A percentile compares a stretch with the other conserved stretches of the same genome.
Evolutionary conservation across 2,888 invertebrate species (phyloP).

Genomic region (Napeogenes sylphis): DNA sequence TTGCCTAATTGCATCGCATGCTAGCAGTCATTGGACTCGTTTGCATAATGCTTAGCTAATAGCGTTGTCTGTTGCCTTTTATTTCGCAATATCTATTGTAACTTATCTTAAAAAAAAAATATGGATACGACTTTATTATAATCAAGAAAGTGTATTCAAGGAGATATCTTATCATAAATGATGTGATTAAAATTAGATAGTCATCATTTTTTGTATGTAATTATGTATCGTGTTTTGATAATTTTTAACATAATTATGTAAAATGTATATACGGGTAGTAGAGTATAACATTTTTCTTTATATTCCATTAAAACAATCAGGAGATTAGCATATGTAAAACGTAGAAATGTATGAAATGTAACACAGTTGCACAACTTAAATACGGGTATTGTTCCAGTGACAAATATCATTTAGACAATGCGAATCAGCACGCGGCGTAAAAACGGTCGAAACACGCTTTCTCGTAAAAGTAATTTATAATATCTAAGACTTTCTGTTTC

Average conservation of each 20-base stretch:
- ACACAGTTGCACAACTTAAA: conserved; percentile 5
- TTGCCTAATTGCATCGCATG: conserved; percentile 11
- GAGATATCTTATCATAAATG: too few species aligned
- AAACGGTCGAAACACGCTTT: conserved; percentile 38
- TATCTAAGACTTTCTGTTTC: conserved; percentile 41
- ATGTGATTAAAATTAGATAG: too few species aligned
- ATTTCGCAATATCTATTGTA: background rate
- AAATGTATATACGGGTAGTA: too few species aligned
- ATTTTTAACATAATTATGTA: too few species aligned
- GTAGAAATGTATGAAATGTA: too few species aligned
- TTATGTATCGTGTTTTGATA: too few species aligned
- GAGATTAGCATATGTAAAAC: too few species aligned
- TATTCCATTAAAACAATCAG: too few species aligned
- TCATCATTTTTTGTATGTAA: too few species aligned
- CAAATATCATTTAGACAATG: conserved; percentile 25
- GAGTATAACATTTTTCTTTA: too few species aligned
- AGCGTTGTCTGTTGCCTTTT: background rate
- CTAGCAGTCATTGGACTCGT: conserved; percentile 2
- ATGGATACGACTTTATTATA: too few species aligned
- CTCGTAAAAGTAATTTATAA: conserved; percentile 42
- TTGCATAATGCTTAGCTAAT: conserved; percentile 1
- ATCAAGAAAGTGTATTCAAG: too few species aligned
- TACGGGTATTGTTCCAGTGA: conserved; percentile 19
- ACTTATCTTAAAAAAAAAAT: background rate
- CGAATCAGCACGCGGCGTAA: conserved; percentile 30